Conservation (phyloP, 1,140 invertebrate species). For the Sminthurides bifidus region DNA sequence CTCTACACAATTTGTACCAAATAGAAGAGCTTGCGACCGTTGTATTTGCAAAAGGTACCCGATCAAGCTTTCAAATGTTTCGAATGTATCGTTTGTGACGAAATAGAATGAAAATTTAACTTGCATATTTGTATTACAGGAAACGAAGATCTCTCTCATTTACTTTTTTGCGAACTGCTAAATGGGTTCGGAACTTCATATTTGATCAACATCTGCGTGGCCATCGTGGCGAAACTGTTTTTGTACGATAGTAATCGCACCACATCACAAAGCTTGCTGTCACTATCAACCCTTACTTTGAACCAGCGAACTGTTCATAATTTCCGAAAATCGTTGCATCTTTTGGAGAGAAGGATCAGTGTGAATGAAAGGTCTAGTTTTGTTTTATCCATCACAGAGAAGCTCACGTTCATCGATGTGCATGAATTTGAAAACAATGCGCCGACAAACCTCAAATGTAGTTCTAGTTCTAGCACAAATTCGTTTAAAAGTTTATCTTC, state of each 20-base stretch:
- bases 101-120: background rate
- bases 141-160: slow-evolving; percentile 31
- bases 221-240: slow-evolving; percentile 26
- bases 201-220: slow-evolving; percentile 26
- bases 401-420: slow-evolving; percentile 29
- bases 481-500: slow-evolving; percentile 9
- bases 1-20: slow-evolving; percentile 25
- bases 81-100: background rate
- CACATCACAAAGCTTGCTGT: slow-evolving; percentile 26
- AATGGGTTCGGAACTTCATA: slow-evolving; percentile 30
- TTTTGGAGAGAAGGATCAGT: slow-evolving; percentile 26
- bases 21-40: slow-evolving; percentile 29
- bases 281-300: slow-evolving; percentile 23
- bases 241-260: slow-evolving; percentile 21
- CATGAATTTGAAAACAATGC: slow-evolving; percentile 21
- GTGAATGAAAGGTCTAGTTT: slow-evolving; percentile 31
- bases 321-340: slow-evolving; percentile 26
- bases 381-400: slow-evolving; percentile 28
- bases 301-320: slow-evolving; percentile 27
- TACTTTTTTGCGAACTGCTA: slow-evolving; percentile 30
- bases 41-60: slow-evolving; percentile 29
- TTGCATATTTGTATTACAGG: slow-evolving; percentile 8
- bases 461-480: slow-evolving; percentile 7
- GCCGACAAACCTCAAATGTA: slow-evolving; percentile 4
- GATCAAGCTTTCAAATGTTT: background rate